Base-by-base conservation (phyloP, 2,797 vertebrate genomes). In the Acipenser oxyrinchus region DNA sequence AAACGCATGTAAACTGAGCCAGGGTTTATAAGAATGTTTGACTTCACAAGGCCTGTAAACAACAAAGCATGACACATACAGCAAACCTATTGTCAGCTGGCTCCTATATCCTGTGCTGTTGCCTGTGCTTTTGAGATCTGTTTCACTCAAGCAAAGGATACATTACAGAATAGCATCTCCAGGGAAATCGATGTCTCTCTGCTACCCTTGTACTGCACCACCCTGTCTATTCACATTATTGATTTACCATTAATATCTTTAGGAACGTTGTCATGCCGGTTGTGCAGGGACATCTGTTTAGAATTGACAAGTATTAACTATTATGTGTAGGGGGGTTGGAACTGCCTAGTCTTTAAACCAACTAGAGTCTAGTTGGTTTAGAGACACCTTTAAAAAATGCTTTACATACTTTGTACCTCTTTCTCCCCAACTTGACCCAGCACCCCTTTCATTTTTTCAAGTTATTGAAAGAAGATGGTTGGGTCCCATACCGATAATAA, bases 31-130 rank as follows among this genome's bases (percentile, higher is more conserved):
- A 65, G 51, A 67, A 66, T 67, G 66, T 62, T 66, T 64, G 67
- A 66, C 70, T 71, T 66, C 69, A 79, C 52, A 49, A 65, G 66
- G 68, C 67, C 69, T 60, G 65, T 58, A 63, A 71, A 73, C 68
- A 71, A 74, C 73, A 73, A 69, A 72, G 73, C 71, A 49, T 62
- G 68, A 67, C 71, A 64, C 76, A 74, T 71, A 73, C 73, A 74
- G 64, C 10, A 65, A 67, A 66, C 52, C 18, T 37, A 62, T 50
- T 68, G 66, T 62, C 66, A 62, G n/a, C 55, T 0, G 4, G 10
- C 13, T 62, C 50, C 66, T 48, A 62, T 61, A 51, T 12, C 60
- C 49, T 13, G 23, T 37, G 23, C 23, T 37, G 23, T 2, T 37
- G 23, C 23, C 23, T 37, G 23, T 37, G 23, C 4, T 3, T 37